phyloP scores from a whole-genome alignment of 64 coral and sea anemone genomes.

The Actinia tenebrosa region DNA sequence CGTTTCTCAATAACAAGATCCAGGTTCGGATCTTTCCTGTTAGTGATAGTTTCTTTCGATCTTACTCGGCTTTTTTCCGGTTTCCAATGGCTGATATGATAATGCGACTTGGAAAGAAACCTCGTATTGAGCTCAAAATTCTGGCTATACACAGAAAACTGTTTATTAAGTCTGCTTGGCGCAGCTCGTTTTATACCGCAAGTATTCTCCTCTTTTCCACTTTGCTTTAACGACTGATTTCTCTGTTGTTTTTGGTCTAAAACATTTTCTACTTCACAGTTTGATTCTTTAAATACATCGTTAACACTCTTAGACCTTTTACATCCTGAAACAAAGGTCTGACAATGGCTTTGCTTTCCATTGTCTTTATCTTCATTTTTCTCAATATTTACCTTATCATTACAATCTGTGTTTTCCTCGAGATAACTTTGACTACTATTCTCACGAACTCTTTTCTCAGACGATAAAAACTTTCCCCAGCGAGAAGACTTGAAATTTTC shows the following conservation, averaged over 20 bases:
- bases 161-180: neutral
- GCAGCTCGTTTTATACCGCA: neutral
- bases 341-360: neutral
- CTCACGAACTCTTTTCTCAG: neutral
- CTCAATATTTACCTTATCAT: neutral
- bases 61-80: neutral
- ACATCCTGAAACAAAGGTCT: neutral
- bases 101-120: conserved; percentile 14
- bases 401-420: neutral
- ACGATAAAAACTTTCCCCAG: neutral
- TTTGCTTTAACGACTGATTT: neutral
- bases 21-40: neutral
- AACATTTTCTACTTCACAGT: neutral
- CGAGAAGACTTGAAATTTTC: neutral
- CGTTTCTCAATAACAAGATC: neutral
- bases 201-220: neutral
- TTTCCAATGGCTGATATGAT: conserved; percentile 1
- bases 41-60: neutral
- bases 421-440: neutral
- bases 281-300: neutral
- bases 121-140: conserved; percentile 21
- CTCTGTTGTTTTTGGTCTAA: neutral
- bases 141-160: conserved; percentile 17
- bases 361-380: neutral
- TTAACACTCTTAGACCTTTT: neutral